These are phyloP conservation scores for Spicauda simplicius DNA, from an alignment of 2,888 invertebrate species.

Conservation along the genomic window DNA sequence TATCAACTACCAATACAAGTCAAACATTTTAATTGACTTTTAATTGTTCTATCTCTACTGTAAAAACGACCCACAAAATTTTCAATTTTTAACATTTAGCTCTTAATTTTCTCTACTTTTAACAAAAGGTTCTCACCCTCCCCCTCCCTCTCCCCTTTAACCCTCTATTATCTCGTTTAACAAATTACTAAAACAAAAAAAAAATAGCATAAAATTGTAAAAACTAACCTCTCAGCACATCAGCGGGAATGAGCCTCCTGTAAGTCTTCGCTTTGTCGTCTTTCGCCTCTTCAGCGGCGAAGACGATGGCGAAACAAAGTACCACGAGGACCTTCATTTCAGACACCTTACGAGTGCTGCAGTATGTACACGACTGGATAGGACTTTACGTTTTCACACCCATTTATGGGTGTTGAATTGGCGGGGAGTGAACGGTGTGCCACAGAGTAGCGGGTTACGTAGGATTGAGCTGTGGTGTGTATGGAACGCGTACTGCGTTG, in stretches of 20 bases:
- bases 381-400: constrained; percentile 58
- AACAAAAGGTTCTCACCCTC: too few relatives aligned
- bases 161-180: too few relatives aligned
- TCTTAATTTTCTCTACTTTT: too few relatives aligned
- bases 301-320: constrained; percentile 81
- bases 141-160: too few relatives aligned
- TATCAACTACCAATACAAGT: too few relatives aligned
- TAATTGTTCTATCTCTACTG: too few relatives aligned
- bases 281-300: constrained; percentile 83
- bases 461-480: neutral
- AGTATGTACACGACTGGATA: constrained; percentile 67
- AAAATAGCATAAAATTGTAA: too few relatives aligned
- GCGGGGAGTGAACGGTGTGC: constrained; percentile 64
- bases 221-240: constrained; percentile 93
- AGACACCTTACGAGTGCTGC: constrained; percentile 62
- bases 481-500: neutral
- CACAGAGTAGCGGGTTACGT: neutral
- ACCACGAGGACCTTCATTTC: constrained; percentile 84
- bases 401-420: constrained; percentile 63
- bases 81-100: too few relatives aligned
- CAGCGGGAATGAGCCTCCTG: constrained; percentile 94
- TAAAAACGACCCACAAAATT: too few relatives aligned
- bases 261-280: constrained; percentile 88
- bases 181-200: too few relatives aligned
- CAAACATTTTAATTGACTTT: too few relatives aligned